These are phyloP conservation scores for Acrocephalus scirpaceus DNA, from an alignment of 2,797 vertebrate species.

Conservation along the genomic window DNA sequence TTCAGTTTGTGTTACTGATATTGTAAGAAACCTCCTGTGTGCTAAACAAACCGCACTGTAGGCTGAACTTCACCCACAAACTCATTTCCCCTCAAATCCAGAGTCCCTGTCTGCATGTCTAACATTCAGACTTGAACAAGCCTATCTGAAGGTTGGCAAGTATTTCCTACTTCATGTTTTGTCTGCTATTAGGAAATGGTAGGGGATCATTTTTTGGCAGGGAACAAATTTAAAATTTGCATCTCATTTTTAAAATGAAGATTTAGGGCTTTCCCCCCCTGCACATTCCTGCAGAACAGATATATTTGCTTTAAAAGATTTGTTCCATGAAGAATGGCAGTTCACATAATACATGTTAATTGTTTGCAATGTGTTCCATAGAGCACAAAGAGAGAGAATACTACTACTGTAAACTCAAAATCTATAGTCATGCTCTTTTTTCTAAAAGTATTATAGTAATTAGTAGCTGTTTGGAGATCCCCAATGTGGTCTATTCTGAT, in stretches of 20 bases:
- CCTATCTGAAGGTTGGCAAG: background rate
- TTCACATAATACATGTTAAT: background rate
- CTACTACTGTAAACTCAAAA: background rate
- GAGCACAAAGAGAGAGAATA: background rate
- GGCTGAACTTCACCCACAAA: background rate
- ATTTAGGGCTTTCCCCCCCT: background rate
- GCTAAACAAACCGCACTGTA: background rate
- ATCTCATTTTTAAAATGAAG: background rate
- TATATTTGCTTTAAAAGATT: background rate
- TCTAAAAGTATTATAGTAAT: background rate
- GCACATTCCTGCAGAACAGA: background rate
- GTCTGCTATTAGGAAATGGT: background rate
- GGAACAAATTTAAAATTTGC: background rate
- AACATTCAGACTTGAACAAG: background rate
- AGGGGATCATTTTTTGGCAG: background rate
- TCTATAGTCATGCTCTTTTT: background rate
- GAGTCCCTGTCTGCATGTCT: background rate
- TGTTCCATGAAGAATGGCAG: background rate
- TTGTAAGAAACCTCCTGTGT: conserved; percentile 8
- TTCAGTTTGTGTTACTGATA: background rate
- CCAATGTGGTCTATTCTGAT: background rate
- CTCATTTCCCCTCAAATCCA: background rate
- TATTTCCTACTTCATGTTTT: background rate
- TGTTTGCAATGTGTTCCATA: background rate
- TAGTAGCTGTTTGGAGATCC: background rate